Conservation (phyloP, 2,113 vertebrate species). For the Montifringilla adamsi region DNA sequence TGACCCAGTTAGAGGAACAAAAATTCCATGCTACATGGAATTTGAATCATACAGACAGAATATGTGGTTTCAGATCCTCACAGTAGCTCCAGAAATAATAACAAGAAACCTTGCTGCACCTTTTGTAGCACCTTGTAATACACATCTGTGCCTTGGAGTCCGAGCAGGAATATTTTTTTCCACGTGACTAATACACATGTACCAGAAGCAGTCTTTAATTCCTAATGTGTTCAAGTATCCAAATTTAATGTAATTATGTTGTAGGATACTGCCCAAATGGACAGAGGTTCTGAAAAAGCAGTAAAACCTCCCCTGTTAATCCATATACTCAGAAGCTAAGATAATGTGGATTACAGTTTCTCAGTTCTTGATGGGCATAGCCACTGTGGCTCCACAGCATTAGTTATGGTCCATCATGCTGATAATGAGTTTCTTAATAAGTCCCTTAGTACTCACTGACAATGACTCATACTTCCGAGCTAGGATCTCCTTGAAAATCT, state of each 20-base stretch:
- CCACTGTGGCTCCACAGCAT: conserved; percentile 31
- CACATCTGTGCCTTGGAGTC: not conserved
- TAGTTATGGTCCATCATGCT: conserved; percentile 51
- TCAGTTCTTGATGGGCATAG: not conserved
- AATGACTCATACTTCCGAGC: conserved; percentile 51
- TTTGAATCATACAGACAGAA: not conserved
- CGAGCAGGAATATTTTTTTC: not conserved
- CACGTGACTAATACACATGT: not conserved
- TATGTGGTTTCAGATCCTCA: not conserved
- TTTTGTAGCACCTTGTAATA: not conserved
- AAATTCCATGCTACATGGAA: not conserved
- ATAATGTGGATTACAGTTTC: not conserved
- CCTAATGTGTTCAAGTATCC: not conserved
- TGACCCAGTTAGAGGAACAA: not conserved
- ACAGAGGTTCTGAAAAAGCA: not conserved
- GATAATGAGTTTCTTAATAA: conserved; percentile 64
- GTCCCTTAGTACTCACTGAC: conserved; percentile 44
- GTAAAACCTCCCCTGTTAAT: not conserved
- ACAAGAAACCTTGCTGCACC: not conserved
- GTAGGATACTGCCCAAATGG: not conserved
- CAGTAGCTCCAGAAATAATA: not conserved
- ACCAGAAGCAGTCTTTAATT: not conserved
- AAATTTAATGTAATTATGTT: not conserved
- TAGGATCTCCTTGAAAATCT: conserved; percentile 26
- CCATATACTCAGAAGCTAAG: not conserved